Conservation (phyloP, 2,797 vertebrate genomes). For the Cuniculus paca region DNA sequence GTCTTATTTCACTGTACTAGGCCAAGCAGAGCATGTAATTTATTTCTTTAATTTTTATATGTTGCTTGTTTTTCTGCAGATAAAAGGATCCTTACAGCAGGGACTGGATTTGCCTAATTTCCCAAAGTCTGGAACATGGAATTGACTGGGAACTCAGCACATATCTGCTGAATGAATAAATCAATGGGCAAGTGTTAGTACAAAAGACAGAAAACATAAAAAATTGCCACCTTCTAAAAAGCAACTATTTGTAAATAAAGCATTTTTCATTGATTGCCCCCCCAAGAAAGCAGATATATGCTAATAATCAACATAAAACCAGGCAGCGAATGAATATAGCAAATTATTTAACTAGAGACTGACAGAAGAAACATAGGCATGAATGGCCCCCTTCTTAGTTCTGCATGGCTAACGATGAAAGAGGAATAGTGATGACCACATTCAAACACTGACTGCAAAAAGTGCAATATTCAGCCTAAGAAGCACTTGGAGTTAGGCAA, state of each 20-base stretch:
- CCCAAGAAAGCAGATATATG: not conserved
- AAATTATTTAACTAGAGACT: not conserved
- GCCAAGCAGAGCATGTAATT: not conserved
- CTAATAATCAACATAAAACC: not conserved
- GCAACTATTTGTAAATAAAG: not conserved
- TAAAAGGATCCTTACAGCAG: not conserved
- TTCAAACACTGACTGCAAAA: not conserved
- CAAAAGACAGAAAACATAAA: not conserved
- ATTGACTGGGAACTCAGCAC: not conserved
- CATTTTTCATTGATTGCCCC: not conserved
- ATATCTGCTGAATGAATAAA: not conserved
- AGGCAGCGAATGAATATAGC: not conserved
- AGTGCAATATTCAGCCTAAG: not conserved
- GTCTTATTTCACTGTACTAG: not conserved
- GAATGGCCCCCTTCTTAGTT: not conserved
- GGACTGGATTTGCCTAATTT: not conserved
- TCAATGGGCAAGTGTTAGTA: not conserved
- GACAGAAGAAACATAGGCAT: not conserved
- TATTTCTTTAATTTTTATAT: conserved; percentile 49
- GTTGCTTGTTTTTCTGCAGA: not conserved
- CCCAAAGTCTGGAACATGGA: not conserved
- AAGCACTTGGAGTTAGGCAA: not conserved
- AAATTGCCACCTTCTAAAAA: not conserved
- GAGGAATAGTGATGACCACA: not conserved
- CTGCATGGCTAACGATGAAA: not conserved